Conservation (phyloP, 2,113 vertebrate species). For the Spea bombifrons region DNA sequence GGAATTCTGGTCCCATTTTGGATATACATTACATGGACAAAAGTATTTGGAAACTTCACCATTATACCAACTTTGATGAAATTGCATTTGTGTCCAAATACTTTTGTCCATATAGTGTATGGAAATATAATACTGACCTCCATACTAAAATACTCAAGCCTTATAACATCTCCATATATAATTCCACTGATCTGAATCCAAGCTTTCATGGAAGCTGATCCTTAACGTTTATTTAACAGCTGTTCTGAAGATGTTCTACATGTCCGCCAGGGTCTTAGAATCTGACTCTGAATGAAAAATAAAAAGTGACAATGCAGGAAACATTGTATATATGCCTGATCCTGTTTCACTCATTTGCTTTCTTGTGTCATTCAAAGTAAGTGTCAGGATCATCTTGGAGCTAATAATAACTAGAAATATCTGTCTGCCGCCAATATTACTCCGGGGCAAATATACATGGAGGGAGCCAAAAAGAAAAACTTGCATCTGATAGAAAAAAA, state of each 20-base stretch:
- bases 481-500: neutral
- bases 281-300: slow-evolving; percentile 17
- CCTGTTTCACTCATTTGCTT: slow-evolving; percentile 21
- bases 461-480: slow-evolving; percentile 6
- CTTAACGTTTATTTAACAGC: too few species aligned
- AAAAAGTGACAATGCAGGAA: slow-evolving; percentile 17
- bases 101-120: too few species aligned
- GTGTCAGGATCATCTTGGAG: slow-evolving; percentile 12
- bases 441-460: slow-evolving; percentile 22
- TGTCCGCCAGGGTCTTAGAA: slow-evolving; percentile 16
- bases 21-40: too few species aligned
- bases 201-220: too few species aligned
- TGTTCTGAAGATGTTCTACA: neutral
- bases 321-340: neutral
- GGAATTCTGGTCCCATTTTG: too few species aligned
- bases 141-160: too few species aligned
- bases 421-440: slow-evolving; percentile 39
- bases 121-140: too few species aligned
- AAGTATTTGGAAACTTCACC: too few species aligned
- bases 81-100: too few species aligned
- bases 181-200: too few species aligned
- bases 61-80: too few species aligned
- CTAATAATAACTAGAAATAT: slow-evolving; percentile 21
- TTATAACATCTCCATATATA: too few species aligned
- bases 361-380: slow-evolving; percentile 34